A percentile compares a stretch with the other conserved stretches of the same genome.
phyloP scores from a whole-genome alignment of 2,797 vertebrate species.

The Syngnathus rostellatus region DNA sequence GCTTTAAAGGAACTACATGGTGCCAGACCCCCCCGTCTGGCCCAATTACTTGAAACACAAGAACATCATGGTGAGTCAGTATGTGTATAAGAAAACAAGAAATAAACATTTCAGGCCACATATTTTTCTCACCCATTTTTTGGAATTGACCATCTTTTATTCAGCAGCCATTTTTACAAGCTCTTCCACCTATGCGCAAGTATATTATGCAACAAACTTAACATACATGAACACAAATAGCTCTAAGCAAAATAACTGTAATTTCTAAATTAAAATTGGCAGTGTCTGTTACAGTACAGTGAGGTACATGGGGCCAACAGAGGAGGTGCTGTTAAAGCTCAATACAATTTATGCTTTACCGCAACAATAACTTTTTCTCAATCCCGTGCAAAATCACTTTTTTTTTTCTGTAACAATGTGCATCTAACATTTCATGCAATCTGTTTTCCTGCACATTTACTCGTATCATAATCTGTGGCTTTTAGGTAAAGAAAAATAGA shows the following conservation, averaged over 20 bases:
- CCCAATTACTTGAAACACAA: no score
- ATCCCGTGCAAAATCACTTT: neutral
- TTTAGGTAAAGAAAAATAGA: neutral
- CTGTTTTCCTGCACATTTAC: neutral
- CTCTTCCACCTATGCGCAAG: slow-evolving; percentile 14
- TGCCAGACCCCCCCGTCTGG: no score
- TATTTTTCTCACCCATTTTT: neutral
- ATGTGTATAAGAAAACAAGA: neutral
- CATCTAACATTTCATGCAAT: slow-evolving; percentile 1
- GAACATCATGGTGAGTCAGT: no score
- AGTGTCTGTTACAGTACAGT: slow-evolving; percentile 56
- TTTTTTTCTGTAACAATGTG: slow-evolving; percentile 9
- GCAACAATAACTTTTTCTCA: neutral
- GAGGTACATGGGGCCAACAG: slow-evolving; percentile 25
- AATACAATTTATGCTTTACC: neutral
- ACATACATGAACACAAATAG: slow-evolving; percentile 36
- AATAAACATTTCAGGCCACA: neutral
- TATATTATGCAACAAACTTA: slow-evolving; percentile 20
- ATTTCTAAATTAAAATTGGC: slow-evolving; percentile 44
- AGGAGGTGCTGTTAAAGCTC: slow-evolving; percentile 21
- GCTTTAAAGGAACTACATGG: no score
- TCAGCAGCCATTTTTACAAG: slow-evolving; percentile 14
- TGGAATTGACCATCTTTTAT: slow-evolving; percentile 38
- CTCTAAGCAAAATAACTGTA: slow-evolving; percentile 39
- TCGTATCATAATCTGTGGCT: neutral